Evolutionary conservation across 2,797 vertebrate species (phyloP), one percentile per base, ranked within the genome.

Genomic region (Tapera naevia): DNA sequence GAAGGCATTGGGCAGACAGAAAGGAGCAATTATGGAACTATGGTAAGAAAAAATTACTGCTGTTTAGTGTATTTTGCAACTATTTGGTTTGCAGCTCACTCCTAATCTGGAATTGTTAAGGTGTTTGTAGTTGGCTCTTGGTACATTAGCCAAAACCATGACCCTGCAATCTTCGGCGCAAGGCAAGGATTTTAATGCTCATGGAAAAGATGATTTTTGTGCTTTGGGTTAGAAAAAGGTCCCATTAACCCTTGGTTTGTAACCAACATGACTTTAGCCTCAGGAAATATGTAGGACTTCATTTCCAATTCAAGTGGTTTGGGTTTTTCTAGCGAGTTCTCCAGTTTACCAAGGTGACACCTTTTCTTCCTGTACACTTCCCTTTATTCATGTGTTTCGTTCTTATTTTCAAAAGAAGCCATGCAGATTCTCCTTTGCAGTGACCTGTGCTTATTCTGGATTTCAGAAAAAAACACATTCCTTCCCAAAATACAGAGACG

Each of bases 1-100:
- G 99, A 99, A 94, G 98, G 98, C 48, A 97, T 98, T 93, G 97
- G 98, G 23, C 98, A 98, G 92, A 93, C 97, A 43, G 99, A 99
- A 87, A 98, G 98, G 28, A 98, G 97, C 86, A 97, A 97, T 80
- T 99, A 99, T 25, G 98, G 98, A 73, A 67, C 98, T 88, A 95
- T 98, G 98, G 98, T 99, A 98, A 99, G 98, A 85, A 97, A 98
- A 97, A 57, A 75, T 72, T 30, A n/a, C 78, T 71, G 6, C 23
- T 71, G 3, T 79, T 88, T n/a, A 13, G 7, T 56, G 5, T 53
- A 12, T 91, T 87, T 94, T 70, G 22, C 17, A n/a, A 5, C 60
- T 28, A 30, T 54, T 32, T 27, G 32, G 19, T n/a, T 80, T 46
- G 62, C 74, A 24, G 22, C 22, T 78, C 65, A 32, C 25, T 35